Evolutionary conservation across 2,797 vertebrate genomes (phyloP).

Genomic region (Dicrostonyx torquatus): DNA sequence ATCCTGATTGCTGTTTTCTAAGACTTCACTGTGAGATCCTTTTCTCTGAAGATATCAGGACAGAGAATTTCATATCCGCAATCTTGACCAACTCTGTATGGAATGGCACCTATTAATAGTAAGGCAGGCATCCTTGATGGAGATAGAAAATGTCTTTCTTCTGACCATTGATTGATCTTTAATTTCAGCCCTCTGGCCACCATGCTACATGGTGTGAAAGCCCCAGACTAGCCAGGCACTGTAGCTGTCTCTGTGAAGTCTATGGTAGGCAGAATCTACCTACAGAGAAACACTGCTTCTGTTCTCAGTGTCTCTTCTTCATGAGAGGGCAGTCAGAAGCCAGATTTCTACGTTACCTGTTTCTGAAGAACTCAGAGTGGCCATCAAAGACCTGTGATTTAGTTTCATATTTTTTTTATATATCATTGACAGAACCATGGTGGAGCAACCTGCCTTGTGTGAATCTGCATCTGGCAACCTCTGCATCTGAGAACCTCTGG

Average conservation of each 20-base stretch:
- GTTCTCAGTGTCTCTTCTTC: neutral
- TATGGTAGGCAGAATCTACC: neutral
- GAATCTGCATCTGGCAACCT: neutral
- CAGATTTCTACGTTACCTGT: neutral
- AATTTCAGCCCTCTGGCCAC: neutral
- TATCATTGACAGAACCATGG: neutral
- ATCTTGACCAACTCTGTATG: neutral
- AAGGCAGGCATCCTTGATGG: neutral
- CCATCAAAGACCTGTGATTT: neutral
- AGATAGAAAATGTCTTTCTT: neutral
- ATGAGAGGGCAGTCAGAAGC: neutral
- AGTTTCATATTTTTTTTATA: neutral
- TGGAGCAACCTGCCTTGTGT: neutral
- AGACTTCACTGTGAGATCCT: neutral
- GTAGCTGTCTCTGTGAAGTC: neutral
- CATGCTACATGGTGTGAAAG: conserved; percentile 9
- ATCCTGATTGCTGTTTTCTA: neutral
- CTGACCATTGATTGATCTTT: neutral
- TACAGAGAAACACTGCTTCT: neutral
- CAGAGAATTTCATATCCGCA: neutral
- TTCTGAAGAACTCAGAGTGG: neutral
- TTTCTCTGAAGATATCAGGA: neutral
- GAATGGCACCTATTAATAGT: neutral
- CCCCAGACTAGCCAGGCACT: neutral
- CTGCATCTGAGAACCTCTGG: neutral